Conservation (phyloP, 2,113 vertebrate genomes). For the Danionella cerebrum region DNA sequence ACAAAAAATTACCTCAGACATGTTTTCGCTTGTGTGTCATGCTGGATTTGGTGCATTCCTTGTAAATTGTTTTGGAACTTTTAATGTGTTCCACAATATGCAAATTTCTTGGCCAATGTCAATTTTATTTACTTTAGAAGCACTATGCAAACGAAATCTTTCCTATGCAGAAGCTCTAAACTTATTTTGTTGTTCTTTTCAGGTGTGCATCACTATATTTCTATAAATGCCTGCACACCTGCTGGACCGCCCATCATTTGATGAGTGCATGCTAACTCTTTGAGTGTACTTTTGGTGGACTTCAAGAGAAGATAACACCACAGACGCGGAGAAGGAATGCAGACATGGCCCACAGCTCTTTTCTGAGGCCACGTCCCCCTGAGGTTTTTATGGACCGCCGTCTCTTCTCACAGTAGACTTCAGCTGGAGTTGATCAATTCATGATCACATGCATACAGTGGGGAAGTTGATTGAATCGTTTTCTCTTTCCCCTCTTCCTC, state of each 20-base stretch:
- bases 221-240: neutral
- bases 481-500: neutral
- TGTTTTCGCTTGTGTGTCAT: too few species aligned
- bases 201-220: conserved; percentile 17
- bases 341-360: conserved; percentile 20
- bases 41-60: too few species aligned
- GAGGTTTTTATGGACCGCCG: conserved; percentile 26
- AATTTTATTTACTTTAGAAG: too few species aligned
- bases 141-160: too few species aligned
- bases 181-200: neutral
- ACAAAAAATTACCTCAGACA: too few species aligned
- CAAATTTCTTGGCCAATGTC: too few species aligned
- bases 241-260: neutral
- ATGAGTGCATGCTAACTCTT: neutral
- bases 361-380: conserved; percentile 4
- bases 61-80: too few species aligned
- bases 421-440: neutral
- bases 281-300: neutral
- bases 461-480: conserved; percentile 10
- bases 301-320: neutral
- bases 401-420: neutral
- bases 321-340: neutral
- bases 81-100: too few species aligned
- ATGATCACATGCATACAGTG: neutral
- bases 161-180: too few species aligned